phyloP scores from a whole-genome alignment of 2,797 vertebrate species.

The Gymnothorax reevesii region DNA sequence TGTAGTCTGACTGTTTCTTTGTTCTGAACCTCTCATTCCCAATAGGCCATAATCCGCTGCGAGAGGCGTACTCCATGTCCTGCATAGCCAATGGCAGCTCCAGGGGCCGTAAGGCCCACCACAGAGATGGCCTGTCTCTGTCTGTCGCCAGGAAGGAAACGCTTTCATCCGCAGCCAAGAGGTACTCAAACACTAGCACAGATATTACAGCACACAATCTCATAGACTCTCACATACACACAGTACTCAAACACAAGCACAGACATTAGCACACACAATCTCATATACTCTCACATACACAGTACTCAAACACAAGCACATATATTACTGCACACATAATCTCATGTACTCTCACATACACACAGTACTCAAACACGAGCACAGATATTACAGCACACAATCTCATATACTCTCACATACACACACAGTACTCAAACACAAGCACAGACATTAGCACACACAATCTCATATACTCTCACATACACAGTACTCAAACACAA shows the following conservation, averaged over 20 bases:
- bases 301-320: background rate
- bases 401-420: no score
- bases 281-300: background rate
- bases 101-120: slow-evolving; percentile 75
- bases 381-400: no score
- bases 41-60: slow-evolving; percentile 79
- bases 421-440: no score
- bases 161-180: slow-evolving; percentile 90
- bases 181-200: slow-evolving; percentile 67
- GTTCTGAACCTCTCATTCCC: slow-evolving; percentile 28
- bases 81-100: slow-evolving; percentile 90
- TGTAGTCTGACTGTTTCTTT: background rate
- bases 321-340: no score
- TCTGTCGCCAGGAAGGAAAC: slow-evolving; percentile 90
- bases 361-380: no score
- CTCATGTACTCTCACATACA: no score
- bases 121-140: slow-evolving; percentile 75
- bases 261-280: background rate
- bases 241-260: background rate
- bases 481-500: no score
- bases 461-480: no score
- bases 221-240: background rate
- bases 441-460: no score
- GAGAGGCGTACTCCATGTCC: slow-evolving; percentile 89
- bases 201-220: background rate